Evolutionary conservation across 2,113 vertebrate genomes (phyloP), one percentile per base, ranked within the genome.

Genomic region (Guaruba guarouba): DNA sequence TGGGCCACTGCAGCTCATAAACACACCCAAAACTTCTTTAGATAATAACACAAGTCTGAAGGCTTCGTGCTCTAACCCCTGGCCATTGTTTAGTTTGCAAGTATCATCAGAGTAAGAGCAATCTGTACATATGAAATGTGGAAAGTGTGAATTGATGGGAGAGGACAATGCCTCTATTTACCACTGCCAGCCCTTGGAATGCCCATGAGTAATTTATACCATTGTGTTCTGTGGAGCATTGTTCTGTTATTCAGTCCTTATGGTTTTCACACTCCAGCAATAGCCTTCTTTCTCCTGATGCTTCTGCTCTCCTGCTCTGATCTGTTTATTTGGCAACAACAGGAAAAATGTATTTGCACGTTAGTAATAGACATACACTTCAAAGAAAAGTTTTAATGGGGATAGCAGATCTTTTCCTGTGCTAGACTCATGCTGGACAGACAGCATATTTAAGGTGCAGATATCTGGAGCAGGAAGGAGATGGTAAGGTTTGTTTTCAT

Each of bases 201-300:
- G 90, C 81, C 69, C 84, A 88, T 94, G 95, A 96, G 93, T 93
- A 92, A 95, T 95, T 96, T 85, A 88, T 88, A 96, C 93, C 95
- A 95, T 94, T 94, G 96, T 95, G 94, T 96, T 97, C 96, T 92
- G 10, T 67, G 96, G 35, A 93, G 93, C 95, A 93, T 97, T 97
- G 97, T 97, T 95, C 93, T 82, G 85, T 79, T 92, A 84, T 73
- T 86, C 90, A 71, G 70, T 88, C 61, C 82, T 90, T 3, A 1
- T 70, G 33, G 76, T 86, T 92, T 90, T 91, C 89, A 71, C 66
- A 62, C 90, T 88, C 89, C 82, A 93, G 81, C 76, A 97, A 54
- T 49, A 90, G 86, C 71, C n/a, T 67, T 88, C 54, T 73, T 89
- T 88, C 57, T 92, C 63, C 63, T 41, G 16, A 33, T 29, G 17